Base-by-base conservation (phyloP, 2,113 vertebrate species). In the Pagrus major region DNA sequence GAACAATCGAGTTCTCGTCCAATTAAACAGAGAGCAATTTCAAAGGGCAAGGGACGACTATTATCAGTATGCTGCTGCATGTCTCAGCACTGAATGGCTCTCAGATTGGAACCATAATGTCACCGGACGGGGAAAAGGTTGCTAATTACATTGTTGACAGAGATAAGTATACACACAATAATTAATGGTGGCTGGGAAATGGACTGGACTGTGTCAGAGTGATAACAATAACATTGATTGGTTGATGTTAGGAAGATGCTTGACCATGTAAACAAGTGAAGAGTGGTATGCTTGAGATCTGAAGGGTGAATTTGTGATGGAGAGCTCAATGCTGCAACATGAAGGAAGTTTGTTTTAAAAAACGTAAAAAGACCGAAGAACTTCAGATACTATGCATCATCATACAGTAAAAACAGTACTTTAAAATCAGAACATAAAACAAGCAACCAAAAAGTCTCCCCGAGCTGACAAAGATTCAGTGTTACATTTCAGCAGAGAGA, bases 131-230 rank as follows among this genome's bases (percentile, higher is more conserved):
- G 76, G 64, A 84, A 83, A 80, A 70, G 75, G 37, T 84, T 78
- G 80, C 71, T 76, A 86, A 88, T 93, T 87, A 86, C 60, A 61
- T 72, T 76, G 77, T 72, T 82, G 86, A 80, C 81, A 73, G 65
- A 81, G 75, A 86, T 42, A 74, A 81, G 59, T 31, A 58, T 52
- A 65, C 52, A 81, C 29, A 27, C 56, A 69, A 58, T 80, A 81
- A 85, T 73, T 54, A 70, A 59, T 18, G 31, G 63, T 63, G 69
- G 78, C 41, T 41, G 21, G 59, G 20, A 70, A 80, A 82, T 80
- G 25, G 49, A 73, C 49, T 52, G 66, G 44, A 44, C 37, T 37
- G 68, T 65, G 49, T 59, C 27, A 54, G 52, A 23, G 61, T 71
- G 21, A 71, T 41, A 25, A 18, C 42, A 64, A 15, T 29, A 23